Base-by-base conservation (phyloP, 2,113 vertebrate genomes). In the Chamaetylas fuelleborni region DNA sequence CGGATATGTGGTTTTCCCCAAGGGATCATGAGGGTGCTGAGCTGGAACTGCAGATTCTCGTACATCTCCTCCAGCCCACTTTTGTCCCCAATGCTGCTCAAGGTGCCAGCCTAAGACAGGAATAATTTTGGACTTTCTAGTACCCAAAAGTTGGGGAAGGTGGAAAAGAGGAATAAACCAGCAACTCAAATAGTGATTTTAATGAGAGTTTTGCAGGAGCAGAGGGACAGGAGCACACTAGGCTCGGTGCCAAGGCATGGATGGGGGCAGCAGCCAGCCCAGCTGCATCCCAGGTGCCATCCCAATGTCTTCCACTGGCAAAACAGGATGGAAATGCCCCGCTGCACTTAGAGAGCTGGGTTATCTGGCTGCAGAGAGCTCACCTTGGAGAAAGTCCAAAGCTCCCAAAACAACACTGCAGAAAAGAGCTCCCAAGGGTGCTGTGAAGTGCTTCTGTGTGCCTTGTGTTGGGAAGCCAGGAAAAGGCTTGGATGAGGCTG, bases 391-490 rank as follows among this genome's bases (percentile, higher is more conserved):
- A 74, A 90, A 92, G 34, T 82, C 90, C 71, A 50, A 50, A 65
- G 23, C 66, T 80, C 33, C 53, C 38, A 8, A 95, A 79, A 76
- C 26, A 54, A 54, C 0, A 0, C 25, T 0, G 3, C 34, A 61
- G 72, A 33, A 70, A 65, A 4, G 25, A 62, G 54, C 67, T 92
- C 71, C 72, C 26, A 3, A 28, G 48, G 38, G 48, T 19, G 23
- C 86, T 93, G 78, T 56, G 92, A 83, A 64, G 69, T 48, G 76
- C 72, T 78, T 69, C 34, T 51, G 3, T 2, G n/a, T 0, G 6
- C n/a, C 34, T 90, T 4, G 0, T 54, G 64, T 48, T 2, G 2
- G 47, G 5, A 80, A 73, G 81, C 5, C 1, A 1, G 20, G 0
- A 5, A 80, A 92, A 77, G 8, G 16, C 16, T 20, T 24, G 57